A percentile compares a stretch with the other conserved stretches of the same genome.
phyloP scores from a whole-genome alignment of 2,888 invertebrate genomes.

The Atherix ibis region DNA sequence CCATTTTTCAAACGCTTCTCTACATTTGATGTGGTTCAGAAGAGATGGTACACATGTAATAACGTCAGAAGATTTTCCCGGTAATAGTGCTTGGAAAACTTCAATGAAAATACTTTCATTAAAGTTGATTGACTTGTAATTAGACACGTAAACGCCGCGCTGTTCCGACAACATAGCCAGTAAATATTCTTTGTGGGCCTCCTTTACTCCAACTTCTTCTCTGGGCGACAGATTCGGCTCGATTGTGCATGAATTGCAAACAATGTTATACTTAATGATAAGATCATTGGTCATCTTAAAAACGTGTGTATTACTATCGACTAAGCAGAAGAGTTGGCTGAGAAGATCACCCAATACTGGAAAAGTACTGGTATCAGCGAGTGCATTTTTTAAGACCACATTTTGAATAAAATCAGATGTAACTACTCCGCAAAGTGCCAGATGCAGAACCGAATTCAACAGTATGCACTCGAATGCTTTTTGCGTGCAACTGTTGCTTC shows the following conservation, averaged over 20 bases:
- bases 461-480: slow-evolving; percentile 2
- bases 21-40: slow-evolving; percentile 6
- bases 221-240: too few relatives aligned
- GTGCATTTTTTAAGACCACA: slow-evolving; percentile 1
- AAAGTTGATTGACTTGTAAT: too few relatives aligned
- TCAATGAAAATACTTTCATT: too few relatives aligned
- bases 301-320: not conserved
- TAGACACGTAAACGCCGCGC: too few relatives aligned
- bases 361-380: not conserved
- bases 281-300: slow-evolving; percentile 1
- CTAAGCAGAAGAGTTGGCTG: slow-evolving; percentile 1
- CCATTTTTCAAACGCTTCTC: slow-evolving; percentile 5
- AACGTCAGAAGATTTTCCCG: too few relatives aligned
- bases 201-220: too few relatives aligned
- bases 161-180: too few relatives aligned
- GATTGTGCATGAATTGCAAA: too few relatives aligned
- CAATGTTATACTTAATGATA: too few relatives aligned
- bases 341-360: not conserved
- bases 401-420: slow-evolving; percentile 4
- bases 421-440: slow-evolving; percentile 4
- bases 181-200: too few relatives aligned
- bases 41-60: slow-evolving; percentile 8
- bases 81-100: too few relatives aligned
- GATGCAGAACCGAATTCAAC: slow-evolving; percentile 5
- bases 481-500: too few relatives aligned